Evolutionary conservation across 2,888 invertebrate genomes (phyloP).

Genomic region (Galerucella calmariensis): DNA sequence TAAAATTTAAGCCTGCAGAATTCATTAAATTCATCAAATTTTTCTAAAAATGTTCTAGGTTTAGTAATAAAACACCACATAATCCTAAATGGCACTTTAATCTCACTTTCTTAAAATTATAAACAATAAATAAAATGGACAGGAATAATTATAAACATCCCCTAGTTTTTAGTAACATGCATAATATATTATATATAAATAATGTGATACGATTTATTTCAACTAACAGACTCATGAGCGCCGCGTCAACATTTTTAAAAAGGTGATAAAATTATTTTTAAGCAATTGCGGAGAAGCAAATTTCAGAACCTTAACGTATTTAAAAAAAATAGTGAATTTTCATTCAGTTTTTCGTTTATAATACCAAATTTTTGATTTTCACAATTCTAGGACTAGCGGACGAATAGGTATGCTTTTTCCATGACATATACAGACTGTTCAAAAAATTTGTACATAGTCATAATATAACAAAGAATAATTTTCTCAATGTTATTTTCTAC

Average conservation of each 20-base stretch:
- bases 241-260: slow-evolving; percentile 8
- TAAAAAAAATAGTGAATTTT: too few species aligned
- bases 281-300: not conserved
- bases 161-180: slow-evolving; percentile 8
- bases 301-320: too few species aligned
- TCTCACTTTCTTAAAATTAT: slow-evolving; percentile 34
- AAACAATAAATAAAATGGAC: slow-evolving; percentile 36
- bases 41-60: not conserved
- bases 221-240: slow-evolving; percentile 11
- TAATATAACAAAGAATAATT: too few species aligned
- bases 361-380: too few species aligned
- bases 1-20: not conserved
- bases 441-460: too few species aligned
- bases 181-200: slow-evolving; percentile 14
- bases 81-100: slow-evolving; percentile 29
- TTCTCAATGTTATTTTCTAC: too few species aligned
- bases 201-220: slow-evolving; percentile 7
- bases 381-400: too few species aligned
- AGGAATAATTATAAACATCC: slow-evolving; percentile 27
- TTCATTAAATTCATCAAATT: not conserved
- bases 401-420: too few species aligned
- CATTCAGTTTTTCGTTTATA: too few species aligned
- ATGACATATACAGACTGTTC: too few species aligned
- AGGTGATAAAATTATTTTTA: not conserved
- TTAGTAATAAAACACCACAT: slow-evolving; percentile 17